These are phyloP conservation scores for Pyrrhura leucotis DNA, from an alignment of 2,797 vertebrate genomes.

Conservation along the genomic window DNA sequence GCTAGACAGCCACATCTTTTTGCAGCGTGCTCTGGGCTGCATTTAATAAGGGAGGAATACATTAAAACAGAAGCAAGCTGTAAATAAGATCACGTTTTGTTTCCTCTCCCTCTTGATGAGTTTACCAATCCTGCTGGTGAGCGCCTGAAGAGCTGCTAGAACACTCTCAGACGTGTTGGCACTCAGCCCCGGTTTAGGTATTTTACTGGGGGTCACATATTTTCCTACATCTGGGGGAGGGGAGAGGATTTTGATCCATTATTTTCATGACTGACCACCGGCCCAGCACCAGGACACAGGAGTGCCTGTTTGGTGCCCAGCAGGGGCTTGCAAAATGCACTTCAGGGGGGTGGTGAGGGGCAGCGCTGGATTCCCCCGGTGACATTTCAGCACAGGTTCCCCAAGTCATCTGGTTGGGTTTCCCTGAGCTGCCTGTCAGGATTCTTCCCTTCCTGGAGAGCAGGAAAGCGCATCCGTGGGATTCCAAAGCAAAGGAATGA, in stretches of 20 bases:
- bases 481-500: conserved; percentile 53
- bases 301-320: background rate
- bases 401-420: background rate
- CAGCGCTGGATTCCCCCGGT: background rate
- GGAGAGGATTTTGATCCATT: background rate
- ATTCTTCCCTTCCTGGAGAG: conserved; percentile 29
- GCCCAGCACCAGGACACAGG: background rate
- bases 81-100: background rate
- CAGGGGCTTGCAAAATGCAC: background rate
- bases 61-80: background rate
- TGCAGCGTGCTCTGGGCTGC: background rate
- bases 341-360: background rate
- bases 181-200: background rate
- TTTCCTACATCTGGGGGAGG: background rate
- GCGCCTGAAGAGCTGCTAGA: background rate
- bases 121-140: background rate
- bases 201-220: background rate
- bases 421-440: conserved; percentile 9
- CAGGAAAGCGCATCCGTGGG: conserved; percentile 34
- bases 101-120: background rate
- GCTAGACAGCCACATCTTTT: background rate
- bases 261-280: background rate
- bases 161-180: background rate
- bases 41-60: background rate
- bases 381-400: background rate